phyloP scores from a whole-genome alignment of 2,888 invertebrate genomes.

The Trichogramma evanescens region DNA sequence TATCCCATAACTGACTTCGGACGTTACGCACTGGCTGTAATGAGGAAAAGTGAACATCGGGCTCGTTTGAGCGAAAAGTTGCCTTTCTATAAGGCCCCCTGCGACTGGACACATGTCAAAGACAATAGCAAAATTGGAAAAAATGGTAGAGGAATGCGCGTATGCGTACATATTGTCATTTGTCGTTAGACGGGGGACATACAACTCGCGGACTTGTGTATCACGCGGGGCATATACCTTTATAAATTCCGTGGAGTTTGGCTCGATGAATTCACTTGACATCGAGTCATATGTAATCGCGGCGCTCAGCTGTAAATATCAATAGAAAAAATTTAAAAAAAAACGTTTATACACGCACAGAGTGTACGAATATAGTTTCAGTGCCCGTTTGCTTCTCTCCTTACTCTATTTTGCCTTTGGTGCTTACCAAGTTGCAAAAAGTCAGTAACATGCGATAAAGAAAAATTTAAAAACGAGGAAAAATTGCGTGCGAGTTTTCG shows the following conservation, averaged over 20 bases:
- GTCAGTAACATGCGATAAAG: too few relatives aligned
- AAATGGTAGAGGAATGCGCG: too few relatives aligned
- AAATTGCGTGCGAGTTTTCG: too few relatives aligned
- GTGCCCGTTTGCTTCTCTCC: not conserved
- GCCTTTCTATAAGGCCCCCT: constrained; percentile 6
- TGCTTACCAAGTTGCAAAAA: not conserved
- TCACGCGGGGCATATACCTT: not conserved
- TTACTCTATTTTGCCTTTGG: not conserved
- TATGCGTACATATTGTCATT: too few relatives aligned
- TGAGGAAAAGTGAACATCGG: constrained; percentile 14
- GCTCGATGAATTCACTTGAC: not conserved
- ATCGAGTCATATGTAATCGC: not conserved
- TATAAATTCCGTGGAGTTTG: not conserved
- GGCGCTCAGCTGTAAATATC: not conserved
- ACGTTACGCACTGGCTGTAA: constrained; percentile 14
- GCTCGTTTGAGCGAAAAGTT: constrained; percentile 19
- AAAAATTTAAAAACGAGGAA: too few relatives aligned
- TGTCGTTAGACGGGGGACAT: too few relatives aligned
- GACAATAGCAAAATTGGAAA: too few relatives aligned
- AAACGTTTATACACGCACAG: too few relatives aligned
- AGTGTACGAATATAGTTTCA: too few relatives aligned
- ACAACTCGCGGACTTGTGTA: not conserved
- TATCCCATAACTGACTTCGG: too few relatives aligned
- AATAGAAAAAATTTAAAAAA: not conserved
- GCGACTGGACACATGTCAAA: not conserved